phyloP scores from a whole-genome alignment of 2,888 invertebrate species.

The Acheta domesticus region DNA sequence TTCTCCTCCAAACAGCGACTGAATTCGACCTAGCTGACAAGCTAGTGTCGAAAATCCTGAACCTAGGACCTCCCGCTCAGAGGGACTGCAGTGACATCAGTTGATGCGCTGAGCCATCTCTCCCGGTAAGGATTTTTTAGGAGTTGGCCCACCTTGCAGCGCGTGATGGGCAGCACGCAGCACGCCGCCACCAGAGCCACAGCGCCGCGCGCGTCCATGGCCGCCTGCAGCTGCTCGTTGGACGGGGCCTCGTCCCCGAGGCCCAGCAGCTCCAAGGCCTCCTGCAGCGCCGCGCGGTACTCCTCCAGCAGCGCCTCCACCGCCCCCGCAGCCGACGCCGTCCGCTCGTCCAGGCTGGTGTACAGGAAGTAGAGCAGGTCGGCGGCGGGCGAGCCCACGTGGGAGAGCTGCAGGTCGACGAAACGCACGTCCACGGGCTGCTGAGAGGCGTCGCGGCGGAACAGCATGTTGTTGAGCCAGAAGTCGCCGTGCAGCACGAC shows the following conservation, averaged over 20 bases:
- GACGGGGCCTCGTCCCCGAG: neutral
- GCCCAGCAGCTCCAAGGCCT: neutral
- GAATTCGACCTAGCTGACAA: too few species aligned
- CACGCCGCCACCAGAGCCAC: neutral
- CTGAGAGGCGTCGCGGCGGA: constrained; percentile 42
- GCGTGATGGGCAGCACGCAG: neutral
- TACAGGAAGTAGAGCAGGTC: constrained; percentile 45
- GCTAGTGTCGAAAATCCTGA: too few species aligned
- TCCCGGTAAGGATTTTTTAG: too few species aligned
- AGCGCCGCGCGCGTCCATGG: neutral
- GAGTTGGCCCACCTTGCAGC: neutral
- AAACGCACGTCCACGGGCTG: constrained; percentile 36
- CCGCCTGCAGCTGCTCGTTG: neutral
- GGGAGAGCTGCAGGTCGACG: constrained; percentile 35
- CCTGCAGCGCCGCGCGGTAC: neutral
- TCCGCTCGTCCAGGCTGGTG: neutral
- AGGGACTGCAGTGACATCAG: too few species aligned
- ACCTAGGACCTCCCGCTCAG: too few species aligned
- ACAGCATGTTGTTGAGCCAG: constrained; percentile 47
- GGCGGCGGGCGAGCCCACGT: constrained; percentile 45
- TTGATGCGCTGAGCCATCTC: too few species aligned
- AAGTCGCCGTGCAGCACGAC: constrained; percentile 48
- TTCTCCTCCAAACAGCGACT: too few species aligned
- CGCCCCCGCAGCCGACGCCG: neutral
- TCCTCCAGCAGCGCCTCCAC: neutral